Evolutionary conservation across 2,113 vertebrate genomes (phyloP).

Genomic region (Atrichornis clamosus): DNA sequence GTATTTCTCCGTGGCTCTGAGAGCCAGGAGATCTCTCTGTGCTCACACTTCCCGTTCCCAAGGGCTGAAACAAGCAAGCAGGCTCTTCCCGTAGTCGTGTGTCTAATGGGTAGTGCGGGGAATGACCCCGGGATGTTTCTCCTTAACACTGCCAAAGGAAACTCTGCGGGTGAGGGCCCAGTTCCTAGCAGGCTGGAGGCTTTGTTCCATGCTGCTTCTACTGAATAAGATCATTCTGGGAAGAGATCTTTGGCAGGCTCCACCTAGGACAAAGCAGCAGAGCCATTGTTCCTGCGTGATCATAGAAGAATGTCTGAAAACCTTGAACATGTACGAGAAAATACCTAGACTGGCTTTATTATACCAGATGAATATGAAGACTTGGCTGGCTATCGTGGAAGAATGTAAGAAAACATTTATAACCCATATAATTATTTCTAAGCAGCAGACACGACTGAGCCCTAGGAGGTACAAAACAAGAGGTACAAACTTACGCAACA

Average conservation of each 20-base stretch:
- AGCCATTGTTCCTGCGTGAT: background rate
- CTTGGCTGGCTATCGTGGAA: background rate
- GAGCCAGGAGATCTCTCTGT: background rate
- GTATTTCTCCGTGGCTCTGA: background rate
- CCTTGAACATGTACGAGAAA: background rate
- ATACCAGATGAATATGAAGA: background rate
- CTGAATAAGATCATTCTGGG: slow-evolving; percentile 16
- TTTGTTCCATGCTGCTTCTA: slow-evolving; percentile 16
- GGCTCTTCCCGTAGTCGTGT: background rate
- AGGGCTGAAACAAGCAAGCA: background rate
- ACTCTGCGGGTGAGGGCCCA: background rate
- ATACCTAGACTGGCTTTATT: background rate
- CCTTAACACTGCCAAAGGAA: background rate
- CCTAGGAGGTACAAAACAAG: background rate
- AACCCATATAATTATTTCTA: background rate
- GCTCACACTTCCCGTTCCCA: background rate
- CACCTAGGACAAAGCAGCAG: background rate
- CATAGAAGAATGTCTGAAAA: background rate
- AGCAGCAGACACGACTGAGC: background rate
- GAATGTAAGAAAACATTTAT: background rate
- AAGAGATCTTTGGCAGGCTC: slow-evolving; percentile 31
- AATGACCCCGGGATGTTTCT: background rate
- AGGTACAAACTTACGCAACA: background rate
- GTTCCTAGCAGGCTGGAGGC: slow-evolving; percentile 24
- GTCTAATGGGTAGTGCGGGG: accelerated